phyloP scores from a whole-genome alignment of 2,797 vertebrate species.

The Mormyrus hasselquistii region DNA sequence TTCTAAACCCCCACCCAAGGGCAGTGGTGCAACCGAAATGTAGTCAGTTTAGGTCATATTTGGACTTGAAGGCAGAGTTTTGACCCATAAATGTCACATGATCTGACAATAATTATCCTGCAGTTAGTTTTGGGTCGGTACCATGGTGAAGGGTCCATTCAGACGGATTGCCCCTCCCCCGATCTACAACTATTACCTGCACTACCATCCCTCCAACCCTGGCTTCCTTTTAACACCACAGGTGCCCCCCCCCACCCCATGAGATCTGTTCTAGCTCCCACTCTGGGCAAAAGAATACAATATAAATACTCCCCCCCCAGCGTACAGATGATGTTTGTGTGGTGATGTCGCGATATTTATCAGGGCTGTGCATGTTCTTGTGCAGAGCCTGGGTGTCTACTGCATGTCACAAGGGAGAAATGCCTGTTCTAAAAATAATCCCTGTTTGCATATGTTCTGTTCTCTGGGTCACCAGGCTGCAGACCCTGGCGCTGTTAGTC shows the following conservation, averaged over 20 bases:
- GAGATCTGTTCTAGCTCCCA: background rate
- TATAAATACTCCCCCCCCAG: background rate
- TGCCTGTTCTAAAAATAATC: conserved; percentile 20
- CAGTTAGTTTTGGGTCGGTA: background rate
- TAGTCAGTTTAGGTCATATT: background rate
- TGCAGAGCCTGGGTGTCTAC: background rate
- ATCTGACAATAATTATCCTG: background rate
- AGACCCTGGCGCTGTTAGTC: conserved; percentile 5
- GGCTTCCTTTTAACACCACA: background rate
- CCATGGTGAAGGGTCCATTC: background rate
- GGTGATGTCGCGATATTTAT: background rate
- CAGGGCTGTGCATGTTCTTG: background rate
- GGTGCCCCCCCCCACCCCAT: background rate
- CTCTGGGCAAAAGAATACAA: background rate
- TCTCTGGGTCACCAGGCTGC: background rate
- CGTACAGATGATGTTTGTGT: background rate
- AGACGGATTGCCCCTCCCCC: background rate
- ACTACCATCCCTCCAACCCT: background rate
- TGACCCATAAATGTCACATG: background rate
- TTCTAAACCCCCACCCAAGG: background rate
- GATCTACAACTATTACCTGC: background rate
- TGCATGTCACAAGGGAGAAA: conserved; percentile 17
- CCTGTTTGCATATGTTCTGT: conserved; percentile 18
- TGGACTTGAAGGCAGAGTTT: background rate
- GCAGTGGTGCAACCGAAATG: background rate